phyloP scores from a whole-genome alignment of 2,888 invertebrate genomes.

The Flexamia atlantica region DNA sequence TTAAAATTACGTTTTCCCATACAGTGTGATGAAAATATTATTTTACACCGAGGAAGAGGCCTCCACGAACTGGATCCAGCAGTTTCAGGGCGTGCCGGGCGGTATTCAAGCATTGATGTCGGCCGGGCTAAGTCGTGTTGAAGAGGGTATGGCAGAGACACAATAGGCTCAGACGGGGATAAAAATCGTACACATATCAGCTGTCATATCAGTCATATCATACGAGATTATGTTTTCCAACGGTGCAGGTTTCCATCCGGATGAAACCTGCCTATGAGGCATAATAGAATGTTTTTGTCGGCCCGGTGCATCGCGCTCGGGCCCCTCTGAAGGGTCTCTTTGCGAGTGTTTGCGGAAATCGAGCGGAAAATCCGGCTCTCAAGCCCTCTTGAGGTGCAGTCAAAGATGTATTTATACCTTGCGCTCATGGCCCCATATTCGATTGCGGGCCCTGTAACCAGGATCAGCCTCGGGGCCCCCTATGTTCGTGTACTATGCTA shows the following conservation, averaged over 20 bases:
- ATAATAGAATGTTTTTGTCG: conserved; percentile 51
- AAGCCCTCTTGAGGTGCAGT: too few species aligned
- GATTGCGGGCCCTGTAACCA: too few species aligned
- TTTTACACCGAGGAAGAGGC: neutral
- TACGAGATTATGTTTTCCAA: conserved; percentile 31
- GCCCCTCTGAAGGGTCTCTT: neutral
- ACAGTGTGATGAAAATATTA: too few species aligned
- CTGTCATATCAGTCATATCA: conserved; percentile 59
- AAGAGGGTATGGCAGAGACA: conserved; percentile 44
- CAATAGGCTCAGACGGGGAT: neutral
- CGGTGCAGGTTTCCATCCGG: conserved; percentile 45
- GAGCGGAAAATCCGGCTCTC: conserved; percentile 16
- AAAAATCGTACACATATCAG: conserved; percentile 42
- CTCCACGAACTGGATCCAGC: neutral
- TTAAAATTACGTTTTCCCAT: too few species aligned
- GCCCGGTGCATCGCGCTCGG: neutral
- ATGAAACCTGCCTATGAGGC: neutral
- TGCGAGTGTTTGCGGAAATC: conserved; percentile 23
- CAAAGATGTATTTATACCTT: neutral
- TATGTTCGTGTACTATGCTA: too few species aligned
- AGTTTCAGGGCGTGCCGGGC: neutral
- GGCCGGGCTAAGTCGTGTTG: conserved; percentile 33
- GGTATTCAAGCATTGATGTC: conserved; percentile 10
- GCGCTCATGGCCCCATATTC: neutral
- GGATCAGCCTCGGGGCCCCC: too few species aligned